Evolutionary conservation across 2,888 invertebrate genomes (phyloP), one percentile per base, ranked within the genome.

Genomic region (Sarcophaga caerulescens): DNA sequence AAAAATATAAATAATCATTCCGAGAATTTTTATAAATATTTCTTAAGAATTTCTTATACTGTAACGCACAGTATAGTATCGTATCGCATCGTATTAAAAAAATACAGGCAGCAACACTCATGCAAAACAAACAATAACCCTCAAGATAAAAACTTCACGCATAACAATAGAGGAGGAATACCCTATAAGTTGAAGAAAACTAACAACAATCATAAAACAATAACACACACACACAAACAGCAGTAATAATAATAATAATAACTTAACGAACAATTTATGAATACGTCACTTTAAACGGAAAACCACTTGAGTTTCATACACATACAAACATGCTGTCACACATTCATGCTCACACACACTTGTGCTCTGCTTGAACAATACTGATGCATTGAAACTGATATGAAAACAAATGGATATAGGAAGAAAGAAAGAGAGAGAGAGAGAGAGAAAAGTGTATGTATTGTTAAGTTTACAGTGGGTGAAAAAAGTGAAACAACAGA

Each of bases 231-330:
- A 57, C 17, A 57, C 17, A 57, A 57, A 66, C 44, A 66, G 3
- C n/a, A 44, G 44, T 25, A 83, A 73, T 44, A 47, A 47, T 3
- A 83, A 73, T 3, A 66, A 47, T 65, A 74, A 23, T n/a, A 66
- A 63, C 45, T 76, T 17, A 44, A 21, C 66, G 71, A 73, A 68
- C 60, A 76, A 76, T 82, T 73, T 73, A 81, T 77, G 62, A 85
- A 77, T 77, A 85, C 81, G 84, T 85, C 84, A 81, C 69, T 45
- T 81, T 52, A 52, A 52, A 76, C 62, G 69, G 81, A 71, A 85
- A 81, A 85, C 75, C 77, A 85, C 84, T 79, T 84, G 69, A 84
- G 57, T 71, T 77, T 71, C 19, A 74, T 60, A 66, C 44, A 25
- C 23, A 21, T 1, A 45, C 23, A n/a, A 59, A 4, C 73, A 17